Percentiles rank a stretch among this genome's conserved stretches.
These are phyloP conservation scores for Drosophila sordidula DNA, from an alignment of 2,888 invertebrate species.

Conservation along the genomic window DNA sequence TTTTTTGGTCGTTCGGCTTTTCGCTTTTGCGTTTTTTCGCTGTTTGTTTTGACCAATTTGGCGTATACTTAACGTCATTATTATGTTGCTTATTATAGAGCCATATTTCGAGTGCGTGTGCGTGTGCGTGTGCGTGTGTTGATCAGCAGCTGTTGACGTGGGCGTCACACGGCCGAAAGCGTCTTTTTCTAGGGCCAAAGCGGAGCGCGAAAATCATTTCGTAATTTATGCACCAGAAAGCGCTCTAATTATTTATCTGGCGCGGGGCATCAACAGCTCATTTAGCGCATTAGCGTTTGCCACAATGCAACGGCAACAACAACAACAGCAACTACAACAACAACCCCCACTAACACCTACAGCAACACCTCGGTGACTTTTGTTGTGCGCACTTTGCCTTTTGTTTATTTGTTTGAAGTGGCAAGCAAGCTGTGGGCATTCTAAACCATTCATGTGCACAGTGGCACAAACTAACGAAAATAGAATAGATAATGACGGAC, in stretches of 20 bases:
- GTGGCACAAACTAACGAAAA: conserved; percentile 19
- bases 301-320: conserved; percentile 34
- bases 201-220: conserved; percentile 23
- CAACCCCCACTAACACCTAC: conserved; percentile 1
- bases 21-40: conserved; percentile 28
- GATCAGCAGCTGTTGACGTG: conserved; percentile 43
- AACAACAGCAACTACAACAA: conserved; percentile 26
- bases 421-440: conserved; percentile 36
- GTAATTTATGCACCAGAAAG: conserved; percentile 69
- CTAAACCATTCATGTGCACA: conserved; percentile 24
- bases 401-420: conserved; percentile 58
- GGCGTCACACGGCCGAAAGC: conserved; percentile 27
- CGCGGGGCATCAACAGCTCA: conserved; percentile 68
- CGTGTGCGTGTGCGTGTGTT: not conserved
- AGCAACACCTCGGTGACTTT: conserved; percentile 44
- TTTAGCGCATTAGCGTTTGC: conserved; percentile 71
- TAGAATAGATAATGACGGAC: no score
- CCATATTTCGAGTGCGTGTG: conserved; percentile 28
- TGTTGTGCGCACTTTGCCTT: conserved; percentile 27
- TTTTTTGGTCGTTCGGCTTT: not conserved
- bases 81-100: conserved; percentile 56
- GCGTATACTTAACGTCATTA: conserved; percentile 72
- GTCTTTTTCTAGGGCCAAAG: conserved; percentile 17
- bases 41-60: conserved; percentile 78
- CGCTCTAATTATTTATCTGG: conserved; percentile 70